Percentiles rank a stretch among this genome's conserved stretches.
Evolutionary conservation across 2,797 vertebrate species (phyloP).

Genomic region (Platalea minor): DNA sequence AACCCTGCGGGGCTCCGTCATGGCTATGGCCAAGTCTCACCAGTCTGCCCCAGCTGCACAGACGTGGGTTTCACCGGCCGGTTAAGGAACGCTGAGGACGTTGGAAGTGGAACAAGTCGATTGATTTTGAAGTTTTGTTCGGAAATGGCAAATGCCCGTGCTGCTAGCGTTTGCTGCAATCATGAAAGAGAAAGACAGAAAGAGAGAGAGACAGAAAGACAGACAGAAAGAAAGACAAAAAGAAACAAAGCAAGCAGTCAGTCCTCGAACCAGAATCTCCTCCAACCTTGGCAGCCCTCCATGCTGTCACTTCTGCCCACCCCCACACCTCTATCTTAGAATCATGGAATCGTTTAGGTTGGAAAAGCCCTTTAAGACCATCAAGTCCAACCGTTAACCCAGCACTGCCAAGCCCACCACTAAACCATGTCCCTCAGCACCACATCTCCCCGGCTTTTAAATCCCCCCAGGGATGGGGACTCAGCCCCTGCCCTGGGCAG

Average conservation of each 20-base stretch:
- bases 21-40: constrained; percentile 63
- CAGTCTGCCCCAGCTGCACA: neutral
- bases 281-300: neutral
- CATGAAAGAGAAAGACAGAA: neutral
- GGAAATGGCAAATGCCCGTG: neutral
- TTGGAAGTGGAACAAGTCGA: rapidly evolving
- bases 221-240: too few relatives aligned
- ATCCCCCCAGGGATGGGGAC: too few relatives aligned
- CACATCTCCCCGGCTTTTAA: too few relatives aligned
- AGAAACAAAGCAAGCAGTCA: neutral
- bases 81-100: rapidly evolving
- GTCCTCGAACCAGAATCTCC: neutral
- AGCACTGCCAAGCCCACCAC: too few relatives aligned
- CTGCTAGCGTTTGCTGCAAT: neutral
- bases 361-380: too few relatives aligned
- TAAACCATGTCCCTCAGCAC: too few relatives aligned
- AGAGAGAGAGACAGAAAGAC: too few relatives aligned
- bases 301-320: neutral
- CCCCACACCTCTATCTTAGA: neutral
- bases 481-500: too few relatives aligned
- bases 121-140: neutral
- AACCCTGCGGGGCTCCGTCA: constrained; percentile 85
- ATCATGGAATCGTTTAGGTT: too few relatives aligned
- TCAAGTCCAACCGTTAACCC: too few relatives aligned
- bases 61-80: neutral